A percentile compares a stretch with the other conserved stretches of the same genome.
Conservation (phyloP, 2,888 invertebrate species). For the Digitonthophagus gazella region DNA sequence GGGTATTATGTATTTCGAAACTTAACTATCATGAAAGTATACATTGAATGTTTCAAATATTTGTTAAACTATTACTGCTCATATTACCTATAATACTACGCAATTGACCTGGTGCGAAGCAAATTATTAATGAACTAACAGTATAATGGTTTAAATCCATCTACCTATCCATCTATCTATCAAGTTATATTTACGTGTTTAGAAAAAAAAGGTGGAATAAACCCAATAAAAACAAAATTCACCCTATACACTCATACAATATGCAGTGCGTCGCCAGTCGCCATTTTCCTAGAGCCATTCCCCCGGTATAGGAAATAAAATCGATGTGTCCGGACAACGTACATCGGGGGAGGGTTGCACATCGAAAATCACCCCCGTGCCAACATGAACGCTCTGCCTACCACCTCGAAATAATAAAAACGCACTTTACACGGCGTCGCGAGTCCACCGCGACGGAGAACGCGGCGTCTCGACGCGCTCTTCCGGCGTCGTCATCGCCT, state of each 20-base stretch:
- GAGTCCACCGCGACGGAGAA: neutral
- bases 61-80: too few relatives aligned
- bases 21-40: too few relatives aligned
- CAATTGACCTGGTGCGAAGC: too few relatives aligned
- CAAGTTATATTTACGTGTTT: too few relatives aligned
- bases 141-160: too few relatives aligned
- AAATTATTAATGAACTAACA: too few relatives aligned
- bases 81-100: too few relatives aligned
- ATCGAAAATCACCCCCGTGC: slow-evolving; percentile 12
- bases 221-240: neutral
- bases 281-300: slow-evolving; percentile 28
- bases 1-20: too few relatives aligned
- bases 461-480: slow-evolving; percentile 3
- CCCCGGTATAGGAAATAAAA: slow-evolving; percentile 31
- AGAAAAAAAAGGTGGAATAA: too few relatives aligned
- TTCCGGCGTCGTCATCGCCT: slow-evolving; percentile 21
- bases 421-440: slow-evolving; percentile 4
- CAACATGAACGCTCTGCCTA: neutral
- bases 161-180: too few relatives aligned
- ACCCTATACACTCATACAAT: neutral
- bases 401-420: neutral
- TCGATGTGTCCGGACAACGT: slow-evolving; percentile 28
- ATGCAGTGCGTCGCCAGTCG: slow-evolving; percentile 21
- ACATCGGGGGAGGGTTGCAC: slow-evolving; percentile 22
- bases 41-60: too few relatives aligned